These are phyloP conservation scores for Sebastes nivosus DNA, from an alignment of 2,797 vertebrate genomes.

Conservation along the genomic window DNA sequence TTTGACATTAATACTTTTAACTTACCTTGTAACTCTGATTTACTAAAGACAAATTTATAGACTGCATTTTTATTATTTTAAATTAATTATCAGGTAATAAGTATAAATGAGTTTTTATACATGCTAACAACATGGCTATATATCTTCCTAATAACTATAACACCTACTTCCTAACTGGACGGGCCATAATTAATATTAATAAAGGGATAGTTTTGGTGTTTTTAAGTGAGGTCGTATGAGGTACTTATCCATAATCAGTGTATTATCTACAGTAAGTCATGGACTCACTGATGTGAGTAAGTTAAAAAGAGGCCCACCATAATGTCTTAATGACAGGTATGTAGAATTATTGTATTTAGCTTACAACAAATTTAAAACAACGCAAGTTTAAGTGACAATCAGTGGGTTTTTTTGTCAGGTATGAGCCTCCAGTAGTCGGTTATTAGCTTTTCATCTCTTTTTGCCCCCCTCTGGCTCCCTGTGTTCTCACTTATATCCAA, in stretches of 20 bases:
- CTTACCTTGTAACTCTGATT: not conserved
- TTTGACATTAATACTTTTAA: not conserved
- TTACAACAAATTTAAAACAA: not conserved
- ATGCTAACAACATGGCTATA: too few relatives aligned
- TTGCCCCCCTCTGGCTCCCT: not conserved
- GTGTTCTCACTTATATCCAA: not conserved
- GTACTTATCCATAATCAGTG: too few relatives aligned
- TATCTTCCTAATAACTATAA: too few relatives aligned
- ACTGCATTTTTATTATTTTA: not conserved
- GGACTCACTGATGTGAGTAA: too few relatives aligned
- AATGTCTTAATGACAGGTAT: not conserved
- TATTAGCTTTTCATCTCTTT: not conserved
- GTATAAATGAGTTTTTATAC: too few relatives aligned
- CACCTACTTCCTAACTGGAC: too few relatives aligned
- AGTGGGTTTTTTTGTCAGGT: not conserved
- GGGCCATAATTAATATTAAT: too few relatives aligned
- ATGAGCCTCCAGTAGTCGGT: not conserved
- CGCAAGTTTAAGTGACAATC: not conserved
- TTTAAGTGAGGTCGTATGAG: too few relatives aligned
- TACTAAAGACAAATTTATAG: not conserved
- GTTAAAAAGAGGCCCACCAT: too few relatives aligned
- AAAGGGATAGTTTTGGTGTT: too few relatives aligned
- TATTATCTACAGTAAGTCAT: too few relatives aligned
- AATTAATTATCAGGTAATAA: not conserved
- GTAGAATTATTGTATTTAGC: not conserved